Evolutionary conservation across 2,888 invertebrate species (phyloP), one percentile per base, ranked within the genome.

Genomic region (Spialia ferax): DNA sequence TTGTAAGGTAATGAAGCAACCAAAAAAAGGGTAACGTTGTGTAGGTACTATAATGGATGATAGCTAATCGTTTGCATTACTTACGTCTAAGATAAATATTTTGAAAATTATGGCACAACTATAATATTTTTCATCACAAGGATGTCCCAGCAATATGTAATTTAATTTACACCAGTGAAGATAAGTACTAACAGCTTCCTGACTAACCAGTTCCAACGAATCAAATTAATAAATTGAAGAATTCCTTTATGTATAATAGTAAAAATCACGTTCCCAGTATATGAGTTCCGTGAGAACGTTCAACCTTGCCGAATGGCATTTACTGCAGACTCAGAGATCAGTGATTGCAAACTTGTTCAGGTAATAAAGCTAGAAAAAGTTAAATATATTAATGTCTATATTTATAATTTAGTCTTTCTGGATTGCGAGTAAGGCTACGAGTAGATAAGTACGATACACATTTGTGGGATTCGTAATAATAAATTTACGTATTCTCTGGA

Each of bases 251-350:
- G 13, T 5, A 38, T 38, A 20, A 42, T 13, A 55, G 48, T 35
- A 48, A 57, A 50, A 57, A 57, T 48, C 23, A 23, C 32, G 55
- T 59, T 38, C 55, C 65, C 50, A 38, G 20, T 52, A 26, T 10
- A 50, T 38, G 38, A 35, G 59, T 65, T 65, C 65, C 65, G 57
- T 59, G 59, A 64, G 64, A 65, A 59, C 52, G 59, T 38, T 52
- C 32, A 65, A 57, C 65, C 65, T 65, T 65, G 65, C 38, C 13
- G 1, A 15, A 13, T 65, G 65, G 59, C 65, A 65, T 65, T 65
- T 65, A 56, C 26, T 15, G 45, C 45, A 26, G 56, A 26, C 29
- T 42, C 45, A 18, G 18, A 23, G 57, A 26, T 35, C 10, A 38
- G 65, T 29, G 50, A 52, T 20, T 65, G 59, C 65, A 38, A 52